These are phyloP conservation scores for Muntiacus muntjak DNA, from an alignment of 2,113 vertebrate genomes.

Conservation along the genomic window DNA sequence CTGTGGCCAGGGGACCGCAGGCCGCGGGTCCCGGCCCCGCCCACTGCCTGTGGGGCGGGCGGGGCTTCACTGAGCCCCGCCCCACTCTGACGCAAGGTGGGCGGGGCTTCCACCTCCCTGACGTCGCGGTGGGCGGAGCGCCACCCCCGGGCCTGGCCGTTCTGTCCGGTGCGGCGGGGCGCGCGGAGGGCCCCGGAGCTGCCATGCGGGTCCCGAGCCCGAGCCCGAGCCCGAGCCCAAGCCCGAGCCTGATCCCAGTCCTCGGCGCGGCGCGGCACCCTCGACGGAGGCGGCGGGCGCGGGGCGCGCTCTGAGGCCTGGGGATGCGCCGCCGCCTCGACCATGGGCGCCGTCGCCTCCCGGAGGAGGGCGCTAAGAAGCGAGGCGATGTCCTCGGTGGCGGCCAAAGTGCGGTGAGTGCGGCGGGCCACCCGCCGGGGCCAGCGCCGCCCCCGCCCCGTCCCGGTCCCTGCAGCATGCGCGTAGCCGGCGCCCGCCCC, in stretches of 20 bases:
- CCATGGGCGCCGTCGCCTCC: slow-evolving; percentile 95
- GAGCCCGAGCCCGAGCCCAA: background rate
- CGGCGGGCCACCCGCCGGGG: background rate
- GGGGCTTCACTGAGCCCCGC: background rate
- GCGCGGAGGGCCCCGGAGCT: background rate
- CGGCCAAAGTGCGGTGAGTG: slow-evolving; percentile 95
- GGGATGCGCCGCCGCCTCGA: slow-evolving; percentile 76
- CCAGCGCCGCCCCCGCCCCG: background rate
- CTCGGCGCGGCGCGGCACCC: slow-evolving; percentile 27
- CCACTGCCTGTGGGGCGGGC: background rate
- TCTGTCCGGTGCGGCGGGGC: slow-evolving; percentile 34
- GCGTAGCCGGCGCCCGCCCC: background rate
- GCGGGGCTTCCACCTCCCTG: background rate
- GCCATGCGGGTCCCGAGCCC: slow-evolving; percentile 56
- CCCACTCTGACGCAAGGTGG: background rate
- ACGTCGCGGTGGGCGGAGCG: slow-evolving; percentile 40
- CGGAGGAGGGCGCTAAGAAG: slow-evolving; percentile 92
- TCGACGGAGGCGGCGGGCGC: slow-evolving; percentile 69
- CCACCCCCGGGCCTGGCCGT: background rate
- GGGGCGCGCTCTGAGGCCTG: slow-evolving; percentile 69
- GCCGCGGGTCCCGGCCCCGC: background rate
- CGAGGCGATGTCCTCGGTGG: slow-evolving; percentile 94
- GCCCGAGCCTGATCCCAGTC: background rate
- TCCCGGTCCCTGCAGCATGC: background rate
- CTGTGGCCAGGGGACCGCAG: fast-evolving